Evolutionary conservation across 2,888 invertebrate genomes (phyloP).

Genomic region (Dryadula phaetusa): DNA sequence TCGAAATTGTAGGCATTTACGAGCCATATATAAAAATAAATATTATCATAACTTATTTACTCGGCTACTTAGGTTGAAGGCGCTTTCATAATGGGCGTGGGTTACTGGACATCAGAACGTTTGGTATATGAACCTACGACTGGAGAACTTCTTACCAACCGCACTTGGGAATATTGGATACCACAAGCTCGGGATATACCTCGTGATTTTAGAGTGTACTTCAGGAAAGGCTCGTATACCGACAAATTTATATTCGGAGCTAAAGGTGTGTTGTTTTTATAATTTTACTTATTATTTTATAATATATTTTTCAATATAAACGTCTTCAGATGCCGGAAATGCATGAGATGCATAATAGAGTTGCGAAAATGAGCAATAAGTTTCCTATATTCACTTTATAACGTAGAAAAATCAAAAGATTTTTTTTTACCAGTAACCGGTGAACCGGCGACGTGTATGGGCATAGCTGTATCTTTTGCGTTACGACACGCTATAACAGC

Average conservation of each 20-base stretch:
- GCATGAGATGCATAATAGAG: too few relatives aligned
- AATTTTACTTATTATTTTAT: not conserved
- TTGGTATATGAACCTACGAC: conserved; percentile 83
- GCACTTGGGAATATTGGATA: conserved; percentile 89
- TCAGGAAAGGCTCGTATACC: conserved; percentile 63
- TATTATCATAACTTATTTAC: not conserved
- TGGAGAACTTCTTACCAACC: conserved; percentile 86
- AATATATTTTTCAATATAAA: not conserved
- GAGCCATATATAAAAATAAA: too few relatives aligned
- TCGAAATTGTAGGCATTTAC: too few relatives aligned
- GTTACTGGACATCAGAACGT: conserved; percentile 88
- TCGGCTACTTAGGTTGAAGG: conserved; percentile 78
- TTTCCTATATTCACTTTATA: too few relatives aligned
- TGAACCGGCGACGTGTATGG: conserved; percentile 71
- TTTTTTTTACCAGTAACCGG: conserved; percentile 61
- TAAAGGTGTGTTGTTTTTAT: conserved; percentile 53
- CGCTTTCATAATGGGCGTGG: conserved; percentile 88
- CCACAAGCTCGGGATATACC: conserved; percentile 89
- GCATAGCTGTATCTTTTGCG: conserved; percentile 76
- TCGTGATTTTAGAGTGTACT: conserved; percentile 85
- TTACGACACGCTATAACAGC: conserved; percentile 84
- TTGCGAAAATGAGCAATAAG: too few relatives aligned
- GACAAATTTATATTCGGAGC: conserved; percentile 52
- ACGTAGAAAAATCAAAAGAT: not conserved
- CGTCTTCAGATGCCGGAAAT: too few relatives aligned